A percentile compares a stretch with the other conserved stretches of the same genome.
These are phyloP conservation scores for Phycodurus eques DNA, from an alignment of 2,113 vertebrate genomes.

Conservation along the genomic window DNA sequence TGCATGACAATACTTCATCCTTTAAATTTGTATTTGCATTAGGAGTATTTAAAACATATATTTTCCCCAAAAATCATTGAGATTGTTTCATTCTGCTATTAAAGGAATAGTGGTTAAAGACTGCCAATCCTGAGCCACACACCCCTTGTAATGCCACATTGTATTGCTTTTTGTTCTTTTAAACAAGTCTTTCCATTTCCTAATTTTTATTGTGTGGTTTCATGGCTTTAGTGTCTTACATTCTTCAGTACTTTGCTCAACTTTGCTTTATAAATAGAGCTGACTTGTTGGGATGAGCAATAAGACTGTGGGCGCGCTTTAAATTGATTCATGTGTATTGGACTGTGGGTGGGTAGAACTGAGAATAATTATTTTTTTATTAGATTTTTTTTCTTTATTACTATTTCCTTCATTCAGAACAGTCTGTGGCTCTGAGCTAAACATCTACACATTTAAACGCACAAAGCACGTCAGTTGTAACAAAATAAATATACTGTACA, in stretches of 20 bases:
- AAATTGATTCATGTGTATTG: not conserved
- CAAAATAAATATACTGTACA: not conserved
- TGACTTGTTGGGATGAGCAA: not conserved
- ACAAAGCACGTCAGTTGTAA: not conserved
- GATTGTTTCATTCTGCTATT: not conserved
- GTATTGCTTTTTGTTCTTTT: not conserved
- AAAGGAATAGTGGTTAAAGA: not conserved
- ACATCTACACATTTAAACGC: not conserved
- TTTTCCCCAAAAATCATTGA: not conserved
- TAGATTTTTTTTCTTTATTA: not conserved
- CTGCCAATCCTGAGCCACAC: not conserved
- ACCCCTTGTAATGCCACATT: not conserved
- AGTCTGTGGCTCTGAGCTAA: not conserved
- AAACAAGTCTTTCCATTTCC: not conserved
- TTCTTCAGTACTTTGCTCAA: not conserved
- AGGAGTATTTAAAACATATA: not conserved
- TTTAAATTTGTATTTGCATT: conserved; percentile 4
- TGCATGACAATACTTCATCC: conserved; percentile 16
- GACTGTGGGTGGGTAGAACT: not conserved
- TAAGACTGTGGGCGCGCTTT: not conserved
- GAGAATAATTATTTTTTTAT: not conserved
- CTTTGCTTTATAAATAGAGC: not conserved
- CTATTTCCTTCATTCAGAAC: not conserved
- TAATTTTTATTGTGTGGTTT: not conserved
- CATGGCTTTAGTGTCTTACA: not conserved